These are phyloP conservation scores for Eonycteris spelaea DNA, from an alignment of 2,113 vertebrate species.

Conservation along the genomic window DNA sequence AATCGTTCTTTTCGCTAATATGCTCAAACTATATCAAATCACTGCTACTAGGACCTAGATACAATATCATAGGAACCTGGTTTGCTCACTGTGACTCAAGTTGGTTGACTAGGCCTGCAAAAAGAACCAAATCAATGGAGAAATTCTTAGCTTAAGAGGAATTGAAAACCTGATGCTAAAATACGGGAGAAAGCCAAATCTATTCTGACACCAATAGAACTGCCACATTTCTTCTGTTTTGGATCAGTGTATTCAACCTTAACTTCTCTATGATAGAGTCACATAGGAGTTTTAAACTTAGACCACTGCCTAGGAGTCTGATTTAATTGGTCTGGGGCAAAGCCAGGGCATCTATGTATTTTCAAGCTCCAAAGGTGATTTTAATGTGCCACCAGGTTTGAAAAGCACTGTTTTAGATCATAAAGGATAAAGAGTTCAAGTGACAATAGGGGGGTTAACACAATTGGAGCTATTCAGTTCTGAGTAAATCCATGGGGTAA, in stretches of 20 bases:
- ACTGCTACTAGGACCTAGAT: background rate
- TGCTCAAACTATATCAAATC: background rate
- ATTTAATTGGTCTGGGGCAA: background rate
- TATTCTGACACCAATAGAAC: background rate
- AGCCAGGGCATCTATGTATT: background rate
- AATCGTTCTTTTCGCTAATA: background rate
- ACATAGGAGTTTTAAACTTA: background rate
- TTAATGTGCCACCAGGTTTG: background rate
- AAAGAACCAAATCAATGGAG: background rate
- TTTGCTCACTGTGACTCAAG: background rate
- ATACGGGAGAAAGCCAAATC: background rate
- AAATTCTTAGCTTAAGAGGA: background rate
- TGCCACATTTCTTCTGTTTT: background rate
- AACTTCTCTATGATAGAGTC: background rate
- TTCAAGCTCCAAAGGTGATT: background rate
- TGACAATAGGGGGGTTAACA: background rate
- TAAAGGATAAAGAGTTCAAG: background rate
- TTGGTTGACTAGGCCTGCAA: background rate
- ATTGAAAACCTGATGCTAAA: background rate
- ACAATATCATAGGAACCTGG: background rate
- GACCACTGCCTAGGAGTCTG: background rate
- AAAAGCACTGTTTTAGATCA: background rate
- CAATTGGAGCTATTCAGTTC: background rate
- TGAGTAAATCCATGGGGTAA: background rate
- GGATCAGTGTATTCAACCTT: background rate